Base-by-base conservation (phyloP, 1,140 invertebrate genomes). In the Drosophila novamexicana region DNA sequence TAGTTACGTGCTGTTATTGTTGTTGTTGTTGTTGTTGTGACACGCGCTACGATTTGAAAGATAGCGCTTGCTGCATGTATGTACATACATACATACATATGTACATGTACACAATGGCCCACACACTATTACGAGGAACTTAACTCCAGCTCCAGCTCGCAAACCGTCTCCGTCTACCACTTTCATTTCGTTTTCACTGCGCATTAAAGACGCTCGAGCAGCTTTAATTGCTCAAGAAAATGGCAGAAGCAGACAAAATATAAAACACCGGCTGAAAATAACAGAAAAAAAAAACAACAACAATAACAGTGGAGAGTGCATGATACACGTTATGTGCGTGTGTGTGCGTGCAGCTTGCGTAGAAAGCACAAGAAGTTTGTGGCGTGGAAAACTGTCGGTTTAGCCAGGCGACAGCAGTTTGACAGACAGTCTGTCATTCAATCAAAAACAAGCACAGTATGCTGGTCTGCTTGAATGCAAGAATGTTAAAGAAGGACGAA, bases 171-270 rank as follows among this genome's bases (percentile, higher is more conserved):
- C 58, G 49, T 53, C 73, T 52, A 77, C 66, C 83, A 88, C 83
- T 88, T 88, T 88, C 83, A 88, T 88, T 88, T 88, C 61, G 77
- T 77, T 88, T 88, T 88, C 83, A 88, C 83, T 88, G 77, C 73
- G 84, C 84, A 88, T 89, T 89, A 83, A 88, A 83, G 73, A 82
- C 83, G 76, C 73, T 88, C 82, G 84, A 88, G 77, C 79, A 80
- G 84, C 84, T 88, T 88, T 88, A 88, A 88, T 88, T 88, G 84
- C 79, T 75, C 52, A 80, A 80, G 67, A 84, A 73, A 77, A 77
- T 63, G 64, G 59, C 66, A 67, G 83, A 71, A 56, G 54, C 52
- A 57, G 54, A 56, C 64, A 61, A 10, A 68, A 53, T 53, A 62
- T 45, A 61, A 75, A 59, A 78, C 62, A 63, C 67, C 73, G 70